A percentile compares a stretch with the other conserved stretches of the same genome.
Conservation (phyloP, 2,113 vertebrate genomes). For the Motacilla tschutschensis region DNA sequence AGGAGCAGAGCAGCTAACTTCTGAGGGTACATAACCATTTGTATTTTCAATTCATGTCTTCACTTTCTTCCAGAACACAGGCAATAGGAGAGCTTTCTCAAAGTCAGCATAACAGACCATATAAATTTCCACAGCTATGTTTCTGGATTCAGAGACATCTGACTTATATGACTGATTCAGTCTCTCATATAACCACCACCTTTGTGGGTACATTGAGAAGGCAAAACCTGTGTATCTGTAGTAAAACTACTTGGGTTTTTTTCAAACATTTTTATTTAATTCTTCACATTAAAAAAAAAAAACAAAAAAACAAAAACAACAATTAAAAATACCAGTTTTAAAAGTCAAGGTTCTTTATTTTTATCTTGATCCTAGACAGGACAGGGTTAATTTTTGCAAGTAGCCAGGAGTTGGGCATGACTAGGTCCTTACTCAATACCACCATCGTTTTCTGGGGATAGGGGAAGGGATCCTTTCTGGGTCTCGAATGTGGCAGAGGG, state of each 20-base stretch:
- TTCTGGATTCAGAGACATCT: not conserved
- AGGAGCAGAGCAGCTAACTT: not conserved
- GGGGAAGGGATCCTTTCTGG: not conserved
- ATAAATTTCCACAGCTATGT: not conserved
- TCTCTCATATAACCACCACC: not conserved
- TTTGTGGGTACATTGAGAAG: not conserved
- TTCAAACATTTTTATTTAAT: not conserved
- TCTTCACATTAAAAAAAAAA: not conserved
- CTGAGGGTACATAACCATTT: not conserved
- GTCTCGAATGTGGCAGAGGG: not conserved
- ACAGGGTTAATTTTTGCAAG: not conserved
- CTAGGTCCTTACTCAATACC: not conserved
- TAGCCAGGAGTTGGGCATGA: not conserved
- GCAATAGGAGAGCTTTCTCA: not conserved
- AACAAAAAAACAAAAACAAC: not conserved
- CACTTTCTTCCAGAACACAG: not conserved
- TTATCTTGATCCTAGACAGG: not conserved
- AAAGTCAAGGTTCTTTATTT: not conserved
- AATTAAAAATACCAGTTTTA: not conserved
- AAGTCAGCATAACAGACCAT: fast-evolving
- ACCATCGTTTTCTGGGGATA: not conserved
- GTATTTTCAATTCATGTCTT: not conserved
- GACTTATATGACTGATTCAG: not conserved
- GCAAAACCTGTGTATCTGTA: not conserved
- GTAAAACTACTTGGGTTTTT: not conserved